These are phyloP conservation scores for Drosophila heteroneura DNA, from an alignment of 2,888 invertebrate genomes.

Conservation along the genomic window DNA sequence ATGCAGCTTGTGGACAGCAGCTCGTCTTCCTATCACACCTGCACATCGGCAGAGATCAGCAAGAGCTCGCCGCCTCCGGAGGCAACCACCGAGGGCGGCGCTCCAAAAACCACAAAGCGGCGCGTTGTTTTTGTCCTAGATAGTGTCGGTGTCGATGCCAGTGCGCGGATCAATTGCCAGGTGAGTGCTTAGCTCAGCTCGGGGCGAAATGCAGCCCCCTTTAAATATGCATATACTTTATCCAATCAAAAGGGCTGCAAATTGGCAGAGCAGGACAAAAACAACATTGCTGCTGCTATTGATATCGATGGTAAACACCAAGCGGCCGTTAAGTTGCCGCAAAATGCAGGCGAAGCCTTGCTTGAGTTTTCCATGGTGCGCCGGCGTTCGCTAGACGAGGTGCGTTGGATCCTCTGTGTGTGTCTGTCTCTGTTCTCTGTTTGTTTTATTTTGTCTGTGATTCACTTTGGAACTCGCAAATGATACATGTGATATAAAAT, in stretches of 20 bases:
- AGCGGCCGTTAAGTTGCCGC: slow-evolving; percentile 71
- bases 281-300: slow-evolving; percentile 19
- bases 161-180: slow-evolving; percentile 64
- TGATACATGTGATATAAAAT: not conserved
- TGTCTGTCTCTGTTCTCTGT: slow-evolving; percentile 20
- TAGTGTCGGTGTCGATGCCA: slow-evolving; percentile 25
- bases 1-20: slow-evolving; percentile 80
- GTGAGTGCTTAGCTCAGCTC: slow-evolving; percentile 63
- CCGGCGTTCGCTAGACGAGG: slow-evolving; percentile 80
- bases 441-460: slow-evolving; percentile 13
- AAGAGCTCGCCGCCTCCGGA: slow-evolving; percentile 73
- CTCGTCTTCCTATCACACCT: slow-evolving; percentile 84
- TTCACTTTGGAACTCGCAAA: not conserved
- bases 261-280: slow-evolving; percentile 82
- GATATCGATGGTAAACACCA: slow-evolving; percentile 65
- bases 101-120: slow-evolving; percentile 54
- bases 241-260: slow-evolving; percentile 80
- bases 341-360: slow-evolving; percentile 80
- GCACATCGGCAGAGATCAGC: slow-evolving; percentile 82
- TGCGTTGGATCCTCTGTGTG: slow-evolving; percentile 48
- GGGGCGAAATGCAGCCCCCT: not conserved
- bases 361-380: slow-evolving; percentile 85
- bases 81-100: slow-evolving; percentile 30
- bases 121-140: slow-evolving; percentile 76
- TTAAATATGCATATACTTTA: slow-evolving; percentile 36